These are phyloP conservation scores for Astropecten irregularis DNA, from an alignment of 53 echinoderm and acorn worm genomes.

Conservation along the genomic window DNA sequence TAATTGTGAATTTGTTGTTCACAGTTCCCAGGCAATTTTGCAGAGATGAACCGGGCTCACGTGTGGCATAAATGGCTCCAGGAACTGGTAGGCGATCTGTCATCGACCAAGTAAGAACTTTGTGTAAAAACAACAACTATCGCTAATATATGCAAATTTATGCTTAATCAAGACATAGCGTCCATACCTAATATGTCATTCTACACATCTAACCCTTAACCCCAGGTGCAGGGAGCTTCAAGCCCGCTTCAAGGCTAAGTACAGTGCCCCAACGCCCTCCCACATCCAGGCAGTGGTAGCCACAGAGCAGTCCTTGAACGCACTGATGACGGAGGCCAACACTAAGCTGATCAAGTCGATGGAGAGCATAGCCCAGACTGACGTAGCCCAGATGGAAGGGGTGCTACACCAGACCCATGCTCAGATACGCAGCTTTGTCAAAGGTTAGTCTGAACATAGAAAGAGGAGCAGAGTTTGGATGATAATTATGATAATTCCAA, in stretches of 20 bases:
- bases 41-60: slow-evolving; percentile 87
- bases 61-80: slow-evolving; percentile 93
- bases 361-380: slow-evolving; percentile 52
- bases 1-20: no score
- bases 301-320: slow-evolving; percentile 68
- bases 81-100: slow-evolving; percentile 71
- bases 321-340: slow-evolving; percentile 61
- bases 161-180: no score
- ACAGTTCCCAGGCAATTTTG: slow-evolving; percentile 93
- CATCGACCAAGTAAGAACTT: slow-evolving; percentile 79
- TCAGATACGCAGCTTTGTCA: slow-evolving; percentile 59
- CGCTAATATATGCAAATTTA: no score
- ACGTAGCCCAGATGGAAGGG: slow-evolving; percentile 38
- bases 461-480: no score
- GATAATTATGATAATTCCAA: no score
- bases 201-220: no score
- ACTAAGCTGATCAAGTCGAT: slow-evolving; percentile 52
- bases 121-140: no score
- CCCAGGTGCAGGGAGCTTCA: slow-evolving; percentile 58
- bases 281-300: slow-evolving; percentile 55
- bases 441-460: slow-evolving; percentile 64
- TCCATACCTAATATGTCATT: no score
- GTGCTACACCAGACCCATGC: slow-evolving; percentile 37
- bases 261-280: slow-evolving; percentile 42
- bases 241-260: slow-evolving; percentile 59